Conservation (phyloP, 2,113 vertebrate species). For the Amazona vittata region DNA sequence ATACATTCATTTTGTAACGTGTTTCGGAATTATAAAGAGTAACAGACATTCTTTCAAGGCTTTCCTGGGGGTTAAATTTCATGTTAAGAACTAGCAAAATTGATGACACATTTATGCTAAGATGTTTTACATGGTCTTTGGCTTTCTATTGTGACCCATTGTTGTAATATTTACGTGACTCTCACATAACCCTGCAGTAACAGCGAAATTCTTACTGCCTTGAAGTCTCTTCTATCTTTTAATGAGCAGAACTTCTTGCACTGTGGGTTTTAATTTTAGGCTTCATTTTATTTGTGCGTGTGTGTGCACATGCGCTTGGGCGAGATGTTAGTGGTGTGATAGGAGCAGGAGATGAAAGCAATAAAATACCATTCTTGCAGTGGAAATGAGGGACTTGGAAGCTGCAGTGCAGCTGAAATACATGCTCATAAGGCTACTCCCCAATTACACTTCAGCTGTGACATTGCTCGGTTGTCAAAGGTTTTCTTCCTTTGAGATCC, state of each 20-base stretch:
- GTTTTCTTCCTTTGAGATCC: not conserved
- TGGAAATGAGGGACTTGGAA: not conserved
- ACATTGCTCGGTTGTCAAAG: not conserved
- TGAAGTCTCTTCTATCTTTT: not conserved
- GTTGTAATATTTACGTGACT: not conserved
- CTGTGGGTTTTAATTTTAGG: not conserved
- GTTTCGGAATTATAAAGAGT: not conserved
- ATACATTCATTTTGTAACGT: not conserved
- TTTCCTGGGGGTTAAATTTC: not conserved
- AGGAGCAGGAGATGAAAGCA: not conserved
- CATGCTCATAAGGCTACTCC: not conserved
- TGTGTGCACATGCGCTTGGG: not conserved
- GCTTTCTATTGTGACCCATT: not conserved
- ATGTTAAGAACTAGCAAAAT: not conserved
- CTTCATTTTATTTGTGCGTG: not conserved
- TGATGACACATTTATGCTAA: not conserved
- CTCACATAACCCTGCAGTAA: not conserved
- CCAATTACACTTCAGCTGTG: not conserved
- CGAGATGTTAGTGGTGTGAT: not conserved
- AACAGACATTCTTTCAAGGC: not conserved
- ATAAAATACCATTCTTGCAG: accelerated
- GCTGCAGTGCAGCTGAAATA: not conserved
- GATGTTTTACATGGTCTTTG: not conserved
- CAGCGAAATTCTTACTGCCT: not conserved
- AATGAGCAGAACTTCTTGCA: not conserved